Conservation (phyloP, 2,113 vertebrate genomes). For the Trogon melanurus region DNA sequence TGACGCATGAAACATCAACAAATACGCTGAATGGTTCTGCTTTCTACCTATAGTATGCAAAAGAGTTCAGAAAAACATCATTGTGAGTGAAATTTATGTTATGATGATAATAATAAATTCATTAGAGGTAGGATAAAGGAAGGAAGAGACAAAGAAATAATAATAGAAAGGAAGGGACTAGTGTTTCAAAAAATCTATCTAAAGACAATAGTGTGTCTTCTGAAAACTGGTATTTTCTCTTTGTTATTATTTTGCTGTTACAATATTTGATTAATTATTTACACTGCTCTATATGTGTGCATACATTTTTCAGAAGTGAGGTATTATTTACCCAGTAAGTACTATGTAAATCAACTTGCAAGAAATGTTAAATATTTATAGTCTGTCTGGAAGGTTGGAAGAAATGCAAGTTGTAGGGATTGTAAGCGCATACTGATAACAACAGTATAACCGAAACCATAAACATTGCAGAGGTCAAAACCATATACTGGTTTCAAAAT, state of each 20-base stretch:
- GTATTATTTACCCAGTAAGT: conserved; percentile 51
- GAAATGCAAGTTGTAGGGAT: conserved; percentile 26
- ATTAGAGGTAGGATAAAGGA: neutral
- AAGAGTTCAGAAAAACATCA: neutral
- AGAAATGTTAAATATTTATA: conserved; percentile 67
- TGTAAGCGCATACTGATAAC: conserved; percentile 16
- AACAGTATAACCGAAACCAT: neutral
- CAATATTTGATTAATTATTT: conserved; percentile 63
- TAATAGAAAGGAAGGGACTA: neutral
- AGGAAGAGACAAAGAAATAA: neutral
- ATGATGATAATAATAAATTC: neutral
- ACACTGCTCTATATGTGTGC: neutral
- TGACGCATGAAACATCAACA: neutral
- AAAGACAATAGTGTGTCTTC: neutral
- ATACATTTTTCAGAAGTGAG: conserved; percentile 46
- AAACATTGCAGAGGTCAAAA: conserved; percentile 27
- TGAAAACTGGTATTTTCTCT: conserved; percentile 12
- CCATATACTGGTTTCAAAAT: neutral
- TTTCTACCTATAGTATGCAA: neutral
- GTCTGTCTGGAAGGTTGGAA: conserved; percentile 52
- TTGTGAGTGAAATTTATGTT: neutral
- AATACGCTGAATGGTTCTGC: neutral
- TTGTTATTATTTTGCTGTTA: conserved; percentile 31
- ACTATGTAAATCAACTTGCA: conserved; percentile 63
- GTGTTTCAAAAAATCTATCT: neutral